Conservation (phyloP, 2,888 invertebrate species). For the Choreutis nemorana region DNA sequence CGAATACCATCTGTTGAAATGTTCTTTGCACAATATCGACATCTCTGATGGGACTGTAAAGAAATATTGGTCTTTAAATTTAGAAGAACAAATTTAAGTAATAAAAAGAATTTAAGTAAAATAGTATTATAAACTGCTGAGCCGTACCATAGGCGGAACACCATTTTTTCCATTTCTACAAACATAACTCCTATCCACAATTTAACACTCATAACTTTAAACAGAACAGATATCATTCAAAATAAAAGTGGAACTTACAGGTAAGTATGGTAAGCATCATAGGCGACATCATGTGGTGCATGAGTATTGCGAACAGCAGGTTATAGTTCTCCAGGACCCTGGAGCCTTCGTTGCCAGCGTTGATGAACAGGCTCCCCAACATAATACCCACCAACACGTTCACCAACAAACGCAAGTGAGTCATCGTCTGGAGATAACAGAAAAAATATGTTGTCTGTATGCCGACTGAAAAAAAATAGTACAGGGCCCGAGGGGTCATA, state of each 20-base stretch:
- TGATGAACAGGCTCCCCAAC: constrained; percentile 78
- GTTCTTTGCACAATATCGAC: constrained; percentile 82
- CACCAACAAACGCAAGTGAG: constrained; percentile 77
- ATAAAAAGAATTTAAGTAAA: no score
- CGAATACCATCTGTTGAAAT: constrained; percentile 90
- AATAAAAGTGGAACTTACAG: constrained; percentile 66
- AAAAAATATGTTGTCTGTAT: no score
- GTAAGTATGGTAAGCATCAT: constrained; percentile 91
- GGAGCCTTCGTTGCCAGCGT: constrained; percentile 78
- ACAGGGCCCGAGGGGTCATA: no score
- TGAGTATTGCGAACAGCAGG: constrained; percentile 87
- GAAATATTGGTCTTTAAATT: no score
- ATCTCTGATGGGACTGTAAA: constrained; percentile 81
- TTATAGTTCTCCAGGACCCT: constrained; percentile 85
- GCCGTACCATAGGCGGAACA: no score
- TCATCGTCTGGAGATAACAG: constrained; percentile 73
- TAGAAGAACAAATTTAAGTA: no score
- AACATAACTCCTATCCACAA: no score
- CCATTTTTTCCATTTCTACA: no score
- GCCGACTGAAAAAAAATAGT: no score
- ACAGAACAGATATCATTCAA: no score
- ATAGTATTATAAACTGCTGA: no score
- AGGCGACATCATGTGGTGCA: constrained; percentile 92
- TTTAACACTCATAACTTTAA: no score
- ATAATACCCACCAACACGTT: constrained; percentile 79